Base-by-base conservation (phyloP, 2,888 invertebrate species). In the Hirtodrosophila alboralis region DNA sequence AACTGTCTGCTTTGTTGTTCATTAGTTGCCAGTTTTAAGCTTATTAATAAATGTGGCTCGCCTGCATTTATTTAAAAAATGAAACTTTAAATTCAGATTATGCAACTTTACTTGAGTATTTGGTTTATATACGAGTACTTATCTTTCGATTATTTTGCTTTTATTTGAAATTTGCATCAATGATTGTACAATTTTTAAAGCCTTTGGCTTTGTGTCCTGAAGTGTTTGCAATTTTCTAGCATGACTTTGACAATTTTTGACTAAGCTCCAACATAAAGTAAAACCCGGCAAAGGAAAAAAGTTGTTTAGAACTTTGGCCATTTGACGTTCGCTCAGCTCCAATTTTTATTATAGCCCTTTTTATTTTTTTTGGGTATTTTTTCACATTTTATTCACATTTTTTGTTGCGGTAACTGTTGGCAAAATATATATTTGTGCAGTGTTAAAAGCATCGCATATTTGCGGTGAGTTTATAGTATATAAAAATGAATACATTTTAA, bases 221-320 rank as follows among this genome's bases (percentile, higher is more conserved):
- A 72, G 75, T 76, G 49, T 79, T 79, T 60, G 54, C 45, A 60
- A 85, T 83, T 67, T 78, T 61, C 79, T 40, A 59, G 52, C 59
- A 71, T 79, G 79, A 85, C 84, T 85, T 66, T 78, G 40, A 54
- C 43, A 58, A 78, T 78, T 60, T 66, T 43, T 27, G 23, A 34
- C 51, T 58, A 33, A 51, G 52, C 51, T 63, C 12, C 28, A 54
- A 48, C 38, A 23, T 13, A 44, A 59, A 62, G 60, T 38, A 45
- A 41, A 66, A 51, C 31, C 44, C 47, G 37, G 43, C 27, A 41
- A 16, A 21, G 30, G n/a, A 43, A 37, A 68, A 65, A 70, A 70
- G 61, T 67, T 67, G 36, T 60, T n/a, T 45, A 12, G 3, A 75
- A 70, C 74, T 76, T 76, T 76, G 36, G 45, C 54, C 74, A 65